Base-by-base conservation (phyloP, 1,140 invertebrate species). In the Drosophila nasuta region DNA sequence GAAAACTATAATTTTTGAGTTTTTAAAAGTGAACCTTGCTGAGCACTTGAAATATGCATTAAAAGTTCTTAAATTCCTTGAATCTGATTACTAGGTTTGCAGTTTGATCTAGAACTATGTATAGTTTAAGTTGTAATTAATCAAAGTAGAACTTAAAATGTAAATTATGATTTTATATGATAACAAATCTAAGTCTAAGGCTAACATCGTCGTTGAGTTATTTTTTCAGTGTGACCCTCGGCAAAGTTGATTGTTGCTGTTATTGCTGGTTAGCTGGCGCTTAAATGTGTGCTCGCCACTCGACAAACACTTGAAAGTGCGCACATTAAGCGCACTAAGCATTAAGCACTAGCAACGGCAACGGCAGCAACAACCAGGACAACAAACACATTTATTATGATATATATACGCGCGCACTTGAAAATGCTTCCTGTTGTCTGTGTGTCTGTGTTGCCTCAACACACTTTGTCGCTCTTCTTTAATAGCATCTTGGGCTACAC, bases 341-440 rank as follows among this genome's bases (percentile, higher is more conserved):
- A 69, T 33, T 54, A 66, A 66, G 8, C 63, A 54, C 17, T 20
- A 57, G 5, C 46, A 68, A 41, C 46, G 64, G 28, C 30, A 71
- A 28, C 20, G 28, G 20, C 57, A 54, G 15, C 35, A n/a, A 52
- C 45, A 68, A 45, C 38, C 33, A 60, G 5, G 17, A 45, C 51
- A 70, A 77, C 64, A 83, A 79, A 76, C 68, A 85, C 70, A 86
- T 79, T 79, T 76, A 81, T 75, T 67, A 81, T 86, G 82, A 86
- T 75, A 79, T 81, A 75, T 52, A 54, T 30, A 52, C 57, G 35
- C 76, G 51, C 82, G 49, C 60, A 52, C 75, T 52, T 52, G 77
- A 65, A 71, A 83, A 75, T 73, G 58, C 67, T 80, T 72, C 60
- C n/a, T 56, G 60, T 60, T 28, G 43, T 20, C 13, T 25, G 46